These are phyloP conservation scores for Puma concolor DNA, from an alignment of 2,113 vertebrate species.

Conservation along the genomic window DNA sequence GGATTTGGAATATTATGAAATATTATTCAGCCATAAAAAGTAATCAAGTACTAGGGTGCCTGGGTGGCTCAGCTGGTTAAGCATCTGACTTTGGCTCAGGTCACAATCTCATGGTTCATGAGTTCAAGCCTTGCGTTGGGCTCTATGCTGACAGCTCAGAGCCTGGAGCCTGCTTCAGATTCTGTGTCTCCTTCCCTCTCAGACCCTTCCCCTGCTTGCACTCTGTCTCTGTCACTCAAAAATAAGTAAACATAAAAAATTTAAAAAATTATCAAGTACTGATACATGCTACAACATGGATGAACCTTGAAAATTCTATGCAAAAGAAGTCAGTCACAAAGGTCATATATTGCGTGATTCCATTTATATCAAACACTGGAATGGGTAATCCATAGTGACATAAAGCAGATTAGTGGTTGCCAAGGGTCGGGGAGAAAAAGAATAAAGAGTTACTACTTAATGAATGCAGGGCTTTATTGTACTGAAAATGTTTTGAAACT, in stretches of 20 bases:
- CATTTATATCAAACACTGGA: not conserved
- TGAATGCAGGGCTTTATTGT: not conserved
- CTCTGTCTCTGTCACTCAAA: no score
- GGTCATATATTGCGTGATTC: not conserved
- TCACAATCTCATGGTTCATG: no score
- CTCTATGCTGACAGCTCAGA: no score
- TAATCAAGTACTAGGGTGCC: not conserved
- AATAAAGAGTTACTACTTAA: not conserved
- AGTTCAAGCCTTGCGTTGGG: no score
- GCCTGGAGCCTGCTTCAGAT: no score
- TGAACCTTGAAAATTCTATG: not conserved
- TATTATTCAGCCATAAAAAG: not conserved
- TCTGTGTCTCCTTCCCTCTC: no score
- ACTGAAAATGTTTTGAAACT: not conserved
- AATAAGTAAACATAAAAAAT: no score
- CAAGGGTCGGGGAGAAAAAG: not conserved
- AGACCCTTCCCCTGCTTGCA: no score
- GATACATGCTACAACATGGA: not conserved
- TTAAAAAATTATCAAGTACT: not conserved
- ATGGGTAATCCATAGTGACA: not conserved
- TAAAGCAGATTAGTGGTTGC: not conserved
- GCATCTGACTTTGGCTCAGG: no score
- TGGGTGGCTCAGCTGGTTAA: no score
- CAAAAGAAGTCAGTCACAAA: not conserved
- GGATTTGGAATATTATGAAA: not conserved